Percentiles rank a stretch among this genome's conserved stretches.
phyloP scores from a whole-genome alignment of 2,888 invertebrate species.

The Ischnura elegans region DNA sequence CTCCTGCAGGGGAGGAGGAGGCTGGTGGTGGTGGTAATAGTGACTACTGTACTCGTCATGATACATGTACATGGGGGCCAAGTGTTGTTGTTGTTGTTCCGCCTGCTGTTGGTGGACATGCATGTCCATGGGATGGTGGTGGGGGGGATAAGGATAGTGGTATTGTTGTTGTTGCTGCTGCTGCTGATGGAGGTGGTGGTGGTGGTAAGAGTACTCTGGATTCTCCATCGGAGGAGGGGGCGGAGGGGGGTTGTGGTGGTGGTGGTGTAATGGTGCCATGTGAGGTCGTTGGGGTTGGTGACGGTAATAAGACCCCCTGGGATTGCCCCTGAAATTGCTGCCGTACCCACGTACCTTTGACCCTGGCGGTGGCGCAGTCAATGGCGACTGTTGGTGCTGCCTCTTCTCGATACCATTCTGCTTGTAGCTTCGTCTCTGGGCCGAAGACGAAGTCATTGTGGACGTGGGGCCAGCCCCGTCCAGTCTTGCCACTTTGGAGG shows the following conservation, averaged over 20 bases:
- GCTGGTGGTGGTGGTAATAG: slow-evolving; percentile 64
- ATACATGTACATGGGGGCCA: slow-evolving; percentile 59
- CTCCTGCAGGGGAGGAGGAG: no score
- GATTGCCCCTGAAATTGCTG: slow-evolving; percentile 73
- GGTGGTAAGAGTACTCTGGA: slow-evolving; percentile 73
- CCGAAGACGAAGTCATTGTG: slow-evolving; percentile 72
- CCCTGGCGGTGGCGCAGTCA: slow-evolving; percentile 51
- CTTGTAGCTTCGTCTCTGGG: slow-evolving; percentile 74
- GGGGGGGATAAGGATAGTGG: slow-evolving; percentile 62
- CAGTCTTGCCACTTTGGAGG: slow-evolving; percentile 54
- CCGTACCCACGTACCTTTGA: slow-evolving; percentile 77
- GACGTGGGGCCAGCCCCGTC: slow-evolving; percentile 69
- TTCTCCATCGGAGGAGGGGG: slow-evolving; percentile 72
- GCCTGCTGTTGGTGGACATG: slow-evolving; percentile 32
- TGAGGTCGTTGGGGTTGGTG: no score
- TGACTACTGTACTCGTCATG: slow-evolving; percentile 53
- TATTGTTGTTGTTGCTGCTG: slow-evolving; percentile 60
- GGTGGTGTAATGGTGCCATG: slow-evolving; percentile 70
- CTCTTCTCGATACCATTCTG: slow-evolving; percentile 75
- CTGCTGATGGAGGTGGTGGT: slow-evolving; percentile 64
- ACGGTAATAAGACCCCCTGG: slow-evolving; percentile 74
- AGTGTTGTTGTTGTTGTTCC: slow-evolving; percentile 37
- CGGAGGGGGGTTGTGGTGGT: slow-evolving; percentile 70
- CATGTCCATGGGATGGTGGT: slow-evolving; percentile 50
- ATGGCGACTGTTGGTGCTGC: slow-evolving; percentile 70